Conservation (phyloP, 2,888 invertebrate species). For the Brachylomia viminalis region DNA sequence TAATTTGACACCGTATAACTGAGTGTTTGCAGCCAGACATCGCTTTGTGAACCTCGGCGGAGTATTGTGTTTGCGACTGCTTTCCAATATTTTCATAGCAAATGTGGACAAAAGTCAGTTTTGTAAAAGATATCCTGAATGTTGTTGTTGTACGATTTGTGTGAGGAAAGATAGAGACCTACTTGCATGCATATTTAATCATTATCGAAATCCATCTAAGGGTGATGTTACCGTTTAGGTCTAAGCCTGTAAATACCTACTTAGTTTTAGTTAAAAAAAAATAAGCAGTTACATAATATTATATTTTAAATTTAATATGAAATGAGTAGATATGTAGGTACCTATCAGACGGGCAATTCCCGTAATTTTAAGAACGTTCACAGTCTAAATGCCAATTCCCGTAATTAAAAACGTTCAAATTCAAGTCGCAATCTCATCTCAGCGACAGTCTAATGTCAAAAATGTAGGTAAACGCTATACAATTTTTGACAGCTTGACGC, state of each 20-base stretch:
- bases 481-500: no score
- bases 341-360: no score
- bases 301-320: no score
- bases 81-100: constrained; percentile 14
- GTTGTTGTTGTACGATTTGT: neutral
- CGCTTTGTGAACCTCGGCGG: constrained; percentile 7
- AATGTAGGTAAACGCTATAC: no score
- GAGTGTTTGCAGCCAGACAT: constrained; percentile 35
- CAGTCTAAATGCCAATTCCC: no score
- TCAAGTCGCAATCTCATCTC: no score
- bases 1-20: constrained; percentile 60
- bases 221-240: neutral
- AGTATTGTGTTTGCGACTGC: constrained; percentile 3
- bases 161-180: neutral
- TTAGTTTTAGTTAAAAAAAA: no score
- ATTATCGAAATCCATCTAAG: constrained; percentile 12
- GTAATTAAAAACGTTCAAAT: no score
- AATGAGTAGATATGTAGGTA: no score
- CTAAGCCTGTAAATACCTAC: neutral
- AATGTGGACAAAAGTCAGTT: neutral
- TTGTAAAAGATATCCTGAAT: neutral
- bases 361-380: no score
- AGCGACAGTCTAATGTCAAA: no score
- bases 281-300: no score
- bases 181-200: constrained; percentile 7